These are phyloP conservation scores for Autographa pulchrina DNA, from an alignment of 2,888 invertebrate species.

Conservation along the genomic window DNA sequence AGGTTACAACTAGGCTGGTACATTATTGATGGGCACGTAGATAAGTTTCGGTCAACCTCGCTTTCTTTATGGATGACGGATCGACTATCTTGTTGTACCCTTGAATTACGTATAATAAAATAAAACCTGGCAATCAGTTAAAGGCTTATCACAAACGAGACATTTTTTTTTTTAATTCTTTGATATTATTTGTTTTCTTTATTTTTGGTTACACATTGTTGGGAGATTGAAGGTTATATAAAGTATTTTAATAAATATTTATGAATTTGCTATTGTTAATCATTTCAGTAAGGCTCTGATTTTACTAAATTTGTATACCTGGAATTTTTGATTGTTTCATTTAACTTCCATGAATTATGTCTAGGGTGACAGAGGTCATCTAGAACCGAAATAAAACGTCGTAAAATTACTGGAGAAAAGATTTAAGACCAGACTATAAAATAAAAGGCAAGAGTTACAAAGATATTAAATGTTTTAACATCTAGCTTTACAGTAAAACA, in stretches of 20 bases:
- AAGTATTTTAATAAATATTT: too few relatives aligned
- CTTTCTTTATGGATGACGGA: conserved; percentile 15
- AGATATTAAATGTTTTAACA: not conserved
- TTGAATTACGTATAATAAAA: not conserved
- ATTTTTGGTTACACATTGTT: too few relatives aligned
- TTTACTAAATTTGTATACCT: too few relatives aligned
- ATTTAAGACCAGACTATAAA: not conserved
- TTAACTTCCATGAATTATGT: not conserved
- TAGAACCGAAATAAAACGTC: not conserved
- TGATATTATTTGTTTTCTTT: not conserved
- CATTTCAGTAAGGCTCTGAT: too few relatives aligned
- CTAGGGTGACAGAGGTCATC: not conserved
- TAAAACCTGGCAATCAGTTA: not conserved
- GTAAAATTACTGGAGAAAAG: not conserved
- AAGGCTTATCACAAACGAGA: not conserved
- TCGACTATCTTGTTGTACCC: conserved; percentile 5
- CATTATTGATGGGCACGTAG: conserved; percentile 21
- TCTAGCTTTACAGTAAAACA: not conserved
- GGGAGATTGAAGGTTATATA: too few relatives aligned
- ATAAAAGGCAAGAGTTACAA: not conserved
- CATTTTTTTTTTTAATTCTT: not conserved
- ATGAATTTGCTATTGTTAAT: too few relatives aligned
- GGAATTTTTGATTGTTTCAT: not conserved
- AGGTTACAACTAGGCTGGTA: conserved; percentile 1
- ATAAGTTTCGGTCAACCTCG: conserved; percentile 13